phyloP scores from a whole-genome alignment of 92 coral and sea anemone genomes.

The Porites divaricata region DNA sequence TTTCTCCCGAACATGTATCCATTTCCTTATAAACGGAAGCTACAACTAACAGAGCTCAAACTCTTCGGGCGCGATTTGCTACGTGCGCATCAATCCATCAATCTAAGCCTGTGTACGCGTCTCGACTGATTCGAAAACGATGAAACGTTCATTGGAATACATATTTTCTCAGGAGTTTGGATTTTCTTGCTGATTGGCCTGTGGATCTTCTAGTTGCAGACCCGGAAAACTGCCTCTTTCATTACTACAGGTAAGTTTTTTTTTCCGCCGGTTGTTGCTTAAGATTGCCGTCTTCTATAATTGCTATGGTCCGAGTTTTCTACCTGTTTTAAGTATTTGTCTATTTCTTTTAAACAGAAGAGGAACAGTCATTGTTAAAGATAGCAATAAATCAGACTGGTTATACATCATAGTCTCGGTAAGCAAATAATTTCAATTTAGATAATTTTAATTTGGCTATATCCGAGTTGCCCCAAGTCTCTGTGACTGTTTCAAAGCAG shows the following conservation, averaged over 20 bases:
- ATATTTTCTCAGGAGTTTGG: conserved; percentile 70
- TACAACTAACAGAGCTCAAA: no score
- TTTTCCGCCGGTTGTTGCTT: neutral
- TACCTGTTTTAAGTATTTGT: neutral
- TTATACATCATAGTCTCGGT: conserved; percentile 92
- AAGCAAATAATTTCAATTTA: conserved; percentile 23
- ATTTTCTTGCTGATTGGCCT: conserved; percentile 88
- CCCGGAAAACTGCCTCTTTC: conserved; percentile 83
- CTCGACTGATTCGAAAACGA: neutral
- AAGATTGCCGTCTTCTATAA: neutral
- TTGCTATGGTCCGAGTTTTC: neutral
- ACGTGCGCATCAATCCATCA: no score
- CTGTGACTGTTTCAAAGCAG: no score
- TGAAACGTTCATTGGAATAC: neutral
- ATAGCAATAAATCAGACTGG: conserved; percentile 92
- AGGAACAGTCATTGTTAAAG: conserved; percentile 91
- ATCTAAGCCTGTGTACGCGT: no score
- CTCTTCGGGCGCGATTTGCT: no score
- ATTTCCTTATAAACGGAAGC: no score
- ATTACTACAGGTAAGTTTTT: conserved; percentile 80
- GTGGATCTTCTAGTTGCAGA: conserved; percentile 80
- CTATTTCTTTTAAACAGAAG: conserved; percentile 49
- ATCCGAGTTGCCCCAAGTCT: neutral
- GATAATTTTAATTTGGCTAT: neutral
- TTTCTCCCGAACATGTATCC: no score